Base-by-base conservation (phyloP, 2,797 vertebrate species). In the Brotula barbata region DNA sequence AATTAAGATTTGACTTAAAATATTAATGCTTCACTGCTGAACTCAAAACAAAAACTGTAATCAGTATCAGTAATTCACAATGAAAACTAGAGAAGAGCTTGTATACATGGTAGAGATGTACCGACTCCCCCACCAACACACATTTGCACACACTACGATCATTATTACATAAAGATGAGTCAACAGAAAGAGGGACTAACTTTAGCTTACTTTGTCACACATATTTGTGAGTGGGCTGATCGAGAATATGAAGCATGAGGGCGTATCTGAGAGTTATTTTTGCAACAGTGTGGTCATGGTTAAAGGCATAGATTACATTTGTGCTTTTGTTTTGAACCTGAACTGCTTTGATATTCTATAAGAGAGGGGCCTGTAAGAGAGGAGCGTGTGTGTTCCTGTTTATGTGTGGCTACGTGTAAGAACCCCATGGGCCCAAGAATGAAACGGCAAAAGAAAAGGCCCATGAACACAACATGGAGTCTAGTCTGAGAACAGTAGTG, bases 161-260 rank as follows among this genome's bases (percentile, higher is more conserved):
- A 68, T 76, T 75, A 83, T 89, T 88, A 87, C 72, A 75, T 88
- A 87, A 88, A 77, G 68, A 80, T 86, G 83, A 86, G 79, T 85
- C 85, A 86, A 68, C 75, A 69, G 51, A 68, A 67, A 72, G 63
- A 44, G 42, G 25, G 12, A 46, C 75, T 72, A 85, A 77, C 64
- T 83, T 85, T 85, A 82, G 80, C 72, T 69, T 43, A 17, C 58
- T 69, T 79, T 66, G 42, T 47, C 53, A 68, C 45, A 68, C 43
- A 44, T 67, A 40, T 64, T 41, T 77, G 78, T 82, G 78, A 74
- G 85, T 85, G 81, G 78, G 83, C 63, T 66, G 64, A 39, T 44
- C 11, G 25, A 73, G 53, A 82, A 83, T 75, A 69, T 68, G 56
- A 43, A 39, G 50, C 45, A n/a, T 56, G 47, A 43, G 50, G 66